A percentile compares a stretch with the other conserved stretches of the same genome.
These are phyloP conservation scores for Coleophora deauratella DNA, from an alignment of 2,888 invertebrate species.

Conservation along the genomic window DNA sequence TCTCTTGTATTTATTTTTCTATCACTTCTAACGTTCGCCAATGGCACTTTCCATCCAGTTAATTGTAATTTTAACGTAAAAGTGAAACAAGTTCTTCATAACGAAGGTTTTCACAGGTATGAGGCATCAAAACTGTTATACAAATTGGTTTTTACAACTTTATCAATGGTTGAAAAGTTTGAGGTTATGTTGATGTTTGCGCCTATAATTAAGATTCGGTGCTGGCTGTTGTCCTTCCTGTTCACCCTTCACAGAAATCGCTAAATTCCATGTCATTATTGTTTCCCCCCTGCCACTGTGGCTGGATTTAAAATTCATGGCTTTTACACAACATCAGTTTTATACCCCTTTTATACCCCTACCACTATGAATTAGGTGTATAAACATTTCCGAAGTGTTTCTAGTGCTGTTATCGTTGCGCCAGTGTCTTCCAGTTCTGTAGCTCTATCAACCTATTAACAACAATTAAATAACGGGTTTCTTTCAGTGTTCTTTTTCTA, in stretches of 20 bases:
- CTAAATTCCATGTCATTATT: not conserved
- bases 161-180: not conserved
- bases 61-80: conserved; percentile 41
- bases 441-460: too few species aligned
- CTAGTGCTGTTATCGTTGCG: too few species aligned
- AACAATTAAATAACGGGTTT: too few species aligned
- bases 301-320: not conserved
- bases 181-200: not conserved
- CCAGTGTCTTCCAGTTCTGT: too few species aligned
- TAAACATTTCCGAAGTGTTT: too few species aligned
- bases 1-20: not conserved
- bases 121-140: not conserved
- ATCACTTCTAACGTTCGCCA: conserved; percentile 12
- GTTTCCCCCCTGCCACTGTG: not conserved
- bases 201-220: too few species aligned
- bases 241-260: too few species aligned
- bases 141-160: not conserved
- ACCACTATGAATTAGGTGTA: not conserved
- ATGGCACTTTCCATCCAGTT: conserved; percentile 19
- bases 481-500: too few species aligned
- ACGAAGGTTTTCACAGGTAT: conserved; percentile 61
- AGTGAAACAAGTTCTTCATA: conserved; percentile 37
- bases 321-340: not conserved
- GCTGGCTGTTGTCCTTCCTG: too few species aligned
- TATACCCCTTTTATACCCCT: not conserved